These are phyloP conservation scores for Cyanoderma ruficeps DNA, from an alignment of 2,113 vertebrate species.

Conservation along the genomic window DNA sequence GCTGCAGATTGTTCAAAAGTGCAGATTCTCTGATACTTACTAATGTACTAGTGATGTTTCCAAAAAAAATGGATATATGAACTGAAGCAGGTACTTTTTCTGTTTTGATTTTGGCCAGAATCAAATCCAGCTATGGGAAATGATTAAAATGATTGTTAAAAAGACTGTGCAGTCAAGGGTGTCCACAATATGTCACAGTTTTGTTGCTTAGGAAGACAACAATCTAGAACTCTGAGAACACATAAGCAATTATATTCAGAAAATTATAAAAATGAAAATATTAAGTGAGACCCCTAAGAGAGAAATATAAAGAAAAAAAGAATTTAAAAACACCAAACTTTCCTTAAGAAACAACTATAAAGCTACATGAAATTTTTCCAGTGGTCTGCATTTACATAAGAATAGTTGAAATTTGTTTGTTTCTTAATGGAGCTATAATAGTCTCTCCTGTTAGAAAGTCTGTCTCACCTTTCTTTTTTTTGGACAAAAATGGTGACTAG, in stretches of 20 bases:
- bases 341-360: neutral
- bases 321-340: neutral
- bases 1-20: neutral
- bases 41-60: neutral
- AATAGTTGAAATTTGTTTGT: neutral
- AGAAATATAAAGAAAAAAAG: neutral
- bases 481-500: neutral
- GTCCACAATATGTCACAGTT: neutral
- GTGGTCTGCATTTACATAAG: neutral
- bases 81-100: neutral
- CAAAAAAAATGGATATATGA: accelerated
- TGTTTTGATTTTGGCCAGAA: neutral
- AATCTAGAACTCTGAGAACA: neutral
- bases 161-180: neutral
- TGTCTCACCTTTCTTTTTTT: neutral
- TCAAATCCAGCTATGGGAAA: neutral
- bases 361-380: neutral
- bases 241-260: neutral
- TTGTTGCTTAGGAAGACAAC: neutral
- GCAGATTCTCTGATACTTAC: neutral
- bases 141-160: neutral
- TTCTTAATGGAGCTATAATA: neutral
- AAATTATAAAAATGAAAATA: neutral
- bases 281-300: neutral
- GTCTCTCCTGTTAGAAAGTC: neutral